Base-by-base conservation (phyloP, 2,113 vertebrate species). In the Channa maculata region DNA sequence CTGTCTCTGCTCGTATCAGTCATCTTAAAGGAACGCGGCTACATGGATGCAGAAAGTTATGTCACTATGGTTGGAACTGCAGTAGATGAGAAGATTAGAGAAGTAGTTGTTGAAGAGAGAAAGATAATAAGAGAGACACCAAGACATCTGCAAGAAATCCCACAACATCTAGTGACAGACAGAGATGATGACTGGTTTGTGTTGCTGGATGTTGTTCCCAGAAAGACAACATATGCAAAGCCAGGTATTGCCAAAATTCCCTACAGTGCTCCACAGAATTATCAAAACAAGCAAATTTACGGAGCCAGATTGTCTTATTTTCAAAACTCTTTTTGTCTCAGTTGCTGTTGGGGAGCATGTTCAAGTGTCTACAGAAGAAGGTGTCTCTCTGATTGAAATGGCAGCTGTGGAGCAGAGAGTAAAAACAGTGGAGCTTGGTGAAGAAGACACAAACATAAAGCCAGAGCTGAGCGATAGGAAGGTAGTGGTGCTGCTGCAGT, bases 151-250 rank as follows among this genome's bases (percentile, higher is more conserved):
- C 53, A 12, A 68, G 63, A 84, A 62, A 59, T 79, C 13, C 60
- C 53, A 5, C 79, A 43, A n/a, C 71, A 55, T 39, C 45, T 62
- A 24, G 53, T 41, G 15, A 63, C 36, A 8, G 43, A 38, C 4
- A 62, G 48, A 45, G 76, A 74, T 1, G 79, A 82, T 44, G 82
- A 85, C 72, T 85, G 86, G 82, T 83, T 82, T 71, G 52, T 71
- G 79, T 60, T 82, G 72, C 48, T 88, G 69, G 77, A 80, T 44
- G 59, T 76, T 65, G 46, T 71, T 77, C 72, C 83, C 55, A 88
- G 78, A 70, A 46, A 57, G 41, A 58, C 49, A 8, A 11, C 77
- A 41, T 76, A 61, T 33, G 75, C 79, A 6, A 74, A 71, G 8
- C 80, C 86, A 90, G 88, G 86, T 90, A 67, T 41, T 68, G 2